phyloP scores from a whole-genome alignment of 2,113 vertebrate species.

The Vulpes ferrilata region DNA sequence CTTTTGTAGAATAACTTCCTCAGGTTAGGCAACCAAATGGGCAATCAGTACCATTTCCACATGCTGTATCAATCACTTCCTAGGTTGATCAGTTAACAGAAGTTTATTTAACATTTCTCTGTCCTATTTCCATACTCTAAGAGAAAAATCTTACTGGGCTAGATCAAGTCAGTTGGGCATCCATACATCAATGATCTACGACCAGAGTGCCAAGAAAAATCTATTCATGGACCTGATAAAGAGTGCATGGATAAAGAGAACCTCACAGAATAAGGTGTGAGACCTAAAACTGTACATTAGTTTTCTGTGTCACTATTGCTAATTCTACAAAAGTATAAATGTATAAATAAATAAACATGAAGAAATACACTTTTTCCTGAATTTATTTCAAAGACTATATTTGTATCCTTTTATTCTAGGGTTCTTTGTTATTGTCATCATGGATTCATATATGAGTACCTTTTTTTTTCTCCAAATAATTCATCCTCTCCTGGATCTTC shows the following conservation, averaged over 20 bases:
- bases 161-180: not conserved
- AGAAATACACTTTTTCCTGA: not conserved
- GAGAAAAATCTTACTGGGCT: not conserved
- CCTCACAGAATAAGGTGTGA: not conserved
- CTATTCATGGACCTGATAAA: not conserved
- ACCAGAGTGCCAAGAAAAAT: not conserved
- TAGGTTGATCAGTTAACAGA: not conserved
- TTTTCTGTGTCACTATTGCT: not conserved
- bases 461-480: not conserved
- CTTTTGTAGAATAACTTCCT: not conserved
- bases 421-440: not conserved
- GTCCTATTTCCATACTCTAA: not conserved
- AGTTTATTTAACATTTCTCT: not conserved
- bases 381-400: not conserved
- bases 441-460: not conserved
- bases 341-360: not conserved
- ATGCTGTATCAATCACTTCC: not conserved
- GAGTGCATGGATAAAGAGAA: not conserved
- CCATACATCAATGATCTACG: not conserved
- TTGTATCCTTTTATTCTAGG: not conserved
- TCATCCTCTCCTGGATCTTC: not conserved
- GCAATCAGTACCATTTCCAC: not conserved
- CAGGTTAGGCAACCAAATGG: not conserved
- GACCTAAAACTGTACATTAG: not conserved
- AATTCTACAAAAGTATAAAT: not conserved